Conservation (phyloP, 2,113 vertebrate species). For the Hydrochoerus hydrochaeris region DNA sequence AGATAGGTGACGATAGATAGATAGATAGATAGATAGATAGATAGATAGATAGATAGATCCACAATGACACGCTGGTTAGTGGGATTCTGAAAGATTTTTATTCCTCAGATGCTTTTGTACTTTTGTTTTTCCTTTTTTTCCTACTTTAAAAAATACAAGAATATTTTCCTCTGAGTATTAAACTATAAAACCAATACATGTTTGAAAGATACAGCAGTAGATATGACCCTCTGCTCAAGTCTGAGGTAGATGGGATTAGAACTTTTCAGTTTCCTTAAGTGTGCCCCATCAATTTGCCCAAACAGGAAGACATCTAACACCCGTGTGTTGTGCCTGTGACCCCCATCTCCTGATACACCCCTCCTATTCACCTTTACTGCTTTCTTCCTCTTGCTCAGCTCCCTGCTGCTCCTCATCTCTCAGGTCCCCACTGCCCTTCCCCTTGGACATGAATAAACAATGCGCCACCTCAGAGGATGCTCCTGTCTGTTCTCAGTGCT, state of each 20-base stretch:
- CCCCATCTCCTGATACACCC: background rate
- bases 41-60: background rate
- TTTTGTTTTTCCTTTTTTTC: background rate
- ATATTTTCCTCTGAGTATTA: background rate
- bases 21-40: background rate
- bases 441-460: background rate
- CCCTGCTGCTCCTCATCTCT: background rate
- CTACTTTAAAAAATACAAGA: background rate
- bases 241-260: background rate
- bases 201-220: background rate
- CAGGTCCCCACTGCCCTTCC: background rate
- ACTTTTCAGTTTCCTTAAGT: too few species aligned
- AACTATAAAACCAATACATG: background rate
- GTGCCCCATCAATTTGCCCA: background rate
- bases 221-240: accelerated
- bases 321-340: background rate
- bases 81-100: too few species aligned
- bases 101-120: background rate
- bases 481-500: background rate
- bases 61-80: background rate
- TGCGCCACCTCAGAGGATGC: background rate
- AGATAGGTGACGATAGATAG: background rate
- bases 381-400: too few species aligned
- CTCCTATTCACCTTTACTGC: background rate
- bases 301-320: background rate